Evolutionary conservation across 2,888 invertebrate species (phyloP), one percentile per base, ranked within the genome.

Genomic region (Matsumyia berberina): DNA sequence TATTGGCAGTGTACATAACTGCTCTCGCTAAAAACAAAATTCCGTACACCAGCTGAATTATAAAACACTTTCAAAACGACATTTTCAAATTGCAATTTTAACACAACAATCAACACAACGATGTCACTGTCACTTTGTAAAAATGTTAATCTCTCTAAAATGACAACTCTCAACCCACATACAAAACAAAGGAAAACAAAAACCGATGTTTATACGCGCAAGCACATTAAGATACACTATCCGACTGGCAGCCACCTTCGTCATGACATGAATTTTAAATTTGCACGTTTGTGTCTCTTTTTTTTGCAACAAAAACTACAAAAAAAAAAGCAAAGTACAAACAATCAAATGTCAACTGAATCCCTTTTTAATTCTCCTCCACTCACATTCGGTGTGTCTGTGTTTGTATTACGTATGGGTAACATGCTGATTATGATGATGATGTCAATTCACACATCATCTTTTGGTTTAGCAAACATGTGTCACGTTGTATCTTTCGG

Each of bases 361-460:
- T 80, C 85, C 85, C 74, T 80, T 85, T 85, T 80, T 80, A 85
- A 80, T 79, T 80, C 70, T 35, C 60, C 66, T 58, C 69, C 64
- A 74, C 74, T 70, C 62, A 69, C 69, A 85, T 80, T 66, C 51
- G 29, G 67, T 64, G 66, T 72, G 79, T 12, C 44, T 42, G n/a
- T 53, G 44, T 42, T 9, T 33, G n/a, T 15, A 19, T 8, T 15
- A 29, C n/a, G 29, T 53, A 58, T 55, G 29, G 55, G 24, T n/a
- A 7, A 19, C 46, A 69, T 81, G 69, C 55, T 74, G 80, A 81
- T 74, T 74, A 81, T 74, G 83, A 85, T 80, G 85, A 85, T 85
- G 85, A 85, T 85, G 85, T 85, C 85, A 85, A 85, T 85, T 85
- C 85, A 85, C 85, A 85, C 85, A 85, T 85, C 79, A 80, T 85